Percentiles rank a stretch among this genome's conserved stretches.
Evolutionary conservation across 2,113 vertebrate species (phyloP).

Genomic region (Turnix velox): DNA sequence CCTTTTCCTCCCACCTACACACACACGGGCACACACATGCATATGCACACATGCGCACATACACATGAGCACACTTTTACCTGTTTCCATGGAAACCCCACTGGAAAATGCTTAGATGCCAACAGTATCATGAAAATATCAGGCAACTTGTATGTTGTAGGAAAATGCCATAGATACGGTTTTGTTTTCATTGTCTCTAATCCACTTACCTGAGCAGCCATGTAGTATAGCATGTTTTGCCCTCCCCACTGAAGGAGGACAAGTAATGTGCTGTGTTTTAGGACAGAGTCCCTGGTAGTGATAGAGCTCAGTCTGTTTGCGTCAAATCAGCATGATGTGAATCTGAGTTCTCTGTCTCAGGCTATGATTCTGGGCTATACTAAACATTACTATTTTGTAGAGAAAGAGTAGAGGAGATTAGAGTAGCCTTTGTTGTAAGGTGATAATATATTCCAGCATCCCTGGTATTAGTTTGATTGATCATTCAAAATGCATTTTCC

Average conservation of each 20-base stretch:
- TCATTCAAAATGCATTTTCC: not conserved
- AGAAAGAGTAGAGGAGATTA: not conserved
- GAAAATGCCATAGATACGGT: not conserved
- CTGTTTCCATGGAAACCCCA: conserved; percentile 58
- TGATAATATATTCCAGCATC: not conserved
- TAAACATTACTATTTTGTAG: not conserved
- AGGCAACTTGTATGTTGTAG: not conserved
- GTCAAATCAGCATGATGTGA: not conserved
- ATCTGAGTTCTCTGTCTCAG: not conserved
- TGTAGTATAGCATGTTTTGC: not conserved
- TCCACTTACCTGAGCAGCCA: not conserved
- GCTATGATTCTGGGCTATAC: not conserved
- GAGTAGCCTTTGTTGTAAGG: not conserved
- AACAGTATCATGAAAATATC: not conserved
- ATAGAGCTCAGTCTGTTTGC: not conserved
- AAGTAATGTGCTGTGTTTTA: not conserved
- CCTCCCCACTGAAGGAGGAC: not conserved
- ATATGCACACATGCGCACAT: rapidly evolving
- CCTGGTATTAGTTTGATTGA: not conserved
- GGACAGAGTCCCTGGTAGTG: not conserved
- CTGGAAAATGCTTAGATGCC: conserved; percentile 19
- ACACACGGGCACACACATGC: not conserved
- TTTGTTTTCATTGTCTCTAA: not conserved
- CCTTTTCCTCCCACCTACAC: conserved; percentile 6
- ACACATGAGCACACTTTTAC: not conserved